These are phyloP conservation scores for Cancer borealis DNA, from an alignment of 2,888 invertebrate species.

Conservation along the genomic window DNA sequence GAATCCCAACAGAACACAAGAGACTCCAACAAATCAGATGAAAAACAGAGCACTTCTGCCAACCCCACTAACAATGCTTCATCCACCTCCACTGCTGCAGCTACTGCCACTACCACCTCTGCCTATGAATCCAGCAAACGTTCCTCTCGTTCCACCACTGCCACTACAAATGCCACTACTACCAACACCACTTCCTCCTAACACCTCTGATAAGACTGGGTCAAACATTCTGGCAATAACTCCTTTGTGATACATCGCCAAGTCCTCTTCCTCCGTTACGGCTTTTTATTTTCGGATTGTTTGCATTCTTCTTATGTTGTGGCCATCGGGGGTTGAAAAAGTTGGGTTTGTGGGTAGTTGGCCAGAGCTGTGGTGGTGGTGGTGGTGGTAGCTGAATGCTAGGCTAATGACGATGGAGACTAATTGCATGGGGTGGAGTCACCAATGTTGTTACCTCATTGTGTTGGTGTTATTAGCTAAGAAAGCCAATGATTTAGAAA, in stretches of 20 bases:
- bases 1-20: background rate
- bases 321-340: background rate
- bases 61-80: no score
- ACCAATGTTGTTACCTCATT: background rate
- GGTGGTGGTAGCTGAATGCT: background rate
- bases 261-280: background rate
- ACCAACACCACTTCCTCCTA: background rate
- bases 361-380: background rate
- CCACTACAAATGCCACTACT: background rate
- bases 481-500: background rate
- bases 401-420: background rate
- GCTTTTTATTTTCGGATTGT: conserved; percentile 26
- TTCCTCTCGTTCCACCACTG: conserved; percentile 1
- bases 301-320: conserved; percentile 8
- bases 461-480: background rate
- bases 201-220: background rate
- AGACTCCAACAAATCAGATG: background rate
- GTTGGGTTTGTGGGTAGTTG: background rate
- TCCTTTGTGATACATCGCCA: conserved; percentile 38
- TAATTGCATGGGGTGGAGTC: background rate
- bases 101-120: background rate
- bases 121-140: conserved; percentile 4
- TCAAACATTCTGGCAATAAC: conserved; percentile 14
- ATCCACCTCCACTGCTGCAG: background rate
- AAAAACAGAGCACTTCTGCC: background rate